Evolutionary conservation across 1,140 invertebrate genomes (phyloP).

Genomic region (Cryptotermes secundus): DNA sequence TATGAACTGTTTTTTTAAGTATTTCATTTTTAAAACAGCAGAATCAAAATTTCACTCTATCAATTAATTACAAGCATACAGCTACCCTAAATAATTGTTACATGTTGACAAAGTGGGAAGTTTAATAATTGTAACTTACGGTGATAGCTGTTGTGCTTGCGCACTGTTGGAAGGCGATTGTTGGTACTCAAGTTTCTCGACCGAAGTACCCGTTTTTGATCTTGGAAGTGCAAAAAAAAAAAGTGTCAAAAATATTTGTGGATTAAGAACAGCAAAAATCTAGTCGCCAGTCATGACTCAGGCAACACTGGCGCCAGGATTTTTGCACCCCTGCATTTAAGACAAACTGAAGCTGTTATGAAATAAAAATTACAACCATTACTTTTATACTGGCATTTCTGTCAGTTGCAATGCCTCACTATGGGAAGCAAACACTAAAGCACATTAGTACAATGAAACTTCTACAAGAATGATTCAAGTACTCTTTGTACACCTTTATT

Average conservation of each 20-base stretch:
- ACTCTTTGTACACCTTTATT: slow-evolving; percentile 25
- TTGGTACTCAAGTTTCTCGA: slow-evolving; percentile 5
- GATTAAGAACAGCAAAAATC: background rate
- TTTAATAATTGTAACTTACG: slow-evolving; percentile 4
- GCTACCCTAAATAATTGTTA: background rate
- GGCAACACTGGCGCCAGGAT: slow-evolving; percentile 5
- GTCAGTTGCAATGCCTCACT: slow-evolving; percentile 1
- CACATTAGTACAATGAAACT: background rate
- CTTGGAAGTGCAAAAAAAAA: slow-evolving; percentile 19
- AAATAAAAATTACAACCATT: background rate
- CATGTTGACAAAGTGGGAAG: slow-evolving; percentile 38
- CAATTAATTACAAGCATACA: background rate
- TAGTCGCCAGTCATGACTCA: slow-evolving; percentile 5
- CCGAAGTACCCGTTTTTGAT: background rate
- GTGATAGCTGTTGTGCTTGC: slow-evolving; percentile 3
- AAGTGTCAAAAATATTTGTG: slow-evolving; percentile 14
- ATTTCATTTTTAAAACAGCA: too few relatives aligned
- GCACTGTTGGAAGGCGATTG: slow-evolving; percentile 9
- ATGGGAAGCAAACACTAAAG: background rate
- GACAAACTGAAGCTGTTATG: background rate
- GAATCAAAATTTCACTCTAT: background rate
- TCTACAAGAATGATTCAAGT: background rate
- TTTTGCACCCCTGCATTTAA: slow-evolving; percentile 11
- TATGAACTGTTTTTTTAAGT: too few relatives aligned
- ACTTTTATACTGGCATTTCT: background rate